Base-by-base conservation (phyloP, 2,797 vertebrate genomes). In the Heterohyrax brucei region DNA sequence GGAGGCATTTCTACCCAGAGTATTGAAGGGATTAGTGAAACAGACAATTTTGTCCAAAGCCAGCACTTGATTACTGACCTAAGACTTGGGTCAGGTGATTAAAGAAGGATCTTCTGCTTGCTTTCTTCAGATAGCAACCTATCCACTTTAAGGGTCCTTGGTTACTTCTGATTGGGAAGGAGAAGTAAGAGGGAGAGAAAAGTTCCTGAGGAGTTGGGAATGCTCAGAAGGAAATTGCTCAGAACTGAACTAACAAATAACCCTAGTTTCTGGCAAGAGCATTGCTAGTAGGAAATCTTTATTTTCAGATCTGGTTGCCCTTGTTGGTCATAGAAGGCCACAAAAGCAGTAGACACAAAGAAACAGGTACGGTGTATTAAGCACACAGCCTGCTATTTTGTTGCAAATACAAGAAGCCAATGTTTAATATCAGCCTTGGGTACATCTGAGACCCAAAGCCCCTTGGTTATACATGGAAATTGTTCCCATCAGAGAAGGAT, bases 401-500 rank as follows among this genome's bases (percentile, higher is more conserved):
- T 59, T 86, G 79, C 7, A 94, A 94, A 95, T 13, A 86, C n/a
- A 95, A 96, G 79, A 10, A 91, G 19, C 33, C 75, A 79, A 76
- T 83, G n/a, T 94, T 93, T 95, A 90, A 88, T 62, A 93, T 80
- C n/a, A 88, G 24, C 78, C 64, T 94, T 94, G 70, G 66, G 64
- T 70, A 76, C 30, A 88, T 86, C 96, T 94, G 70, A 86, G 46
- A 86, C 28, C 70, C n/a, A 83, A 88, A 88, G 10, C 21, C 26
- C 50, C 39, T 90, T 92, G 75, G 12, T 93, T 95, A 87, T 85
- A 90, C 64, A 66, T 96, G 50, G 78, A 97, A 95, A 88, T 56
- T 92, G 33, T 87, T 28, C 56, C n/a, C 53, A 88, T 39, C 9
- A 56, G 73, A 70, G 39, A 21, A 68, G 79, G 28, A 77, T 77